Evolutionary conservation across 37 sponge, comb jelly and placozoan species (phyloP).

Genomic region (Spongilla lacustris): DNA sequence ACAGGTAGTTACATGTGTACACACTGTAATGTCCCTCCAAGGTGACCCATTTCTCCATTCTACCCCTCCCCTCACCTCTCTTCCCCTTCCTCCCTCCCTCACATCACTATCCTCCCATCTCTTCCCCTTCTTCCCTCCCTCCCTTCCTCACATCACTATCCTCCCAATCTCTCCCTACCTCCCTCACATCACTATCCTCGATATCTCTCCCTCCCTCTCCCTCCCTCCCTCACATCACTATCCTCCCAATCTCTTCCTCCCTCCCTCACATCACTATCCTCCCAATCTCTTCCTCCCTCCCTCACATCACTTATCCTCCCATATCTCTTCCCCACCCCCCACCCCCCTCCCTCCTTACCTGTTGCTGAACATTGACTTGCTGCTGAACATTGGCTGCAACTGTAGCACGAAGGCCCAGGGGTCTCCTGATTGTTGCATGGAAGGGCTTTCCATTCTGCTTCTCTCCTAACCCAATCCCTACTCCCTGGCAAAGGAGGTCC

Average conservation of each 20-base stretch:
- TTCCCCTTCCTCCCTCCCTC: neutral
- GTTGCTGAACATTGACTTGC: constrained; percentile 49
- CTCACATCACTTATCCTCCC: neutral
- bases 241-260: no score
- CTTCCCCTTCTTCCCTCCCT: no score
- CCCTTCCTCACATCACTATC: no score
- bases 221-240: no score
- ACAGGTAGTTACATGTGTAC: no score
- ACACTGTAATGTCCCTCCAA: no score
- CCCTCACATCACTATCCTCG: no score
- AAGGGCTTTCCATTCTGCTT: neutral
- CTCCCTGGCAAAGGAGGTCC: neutral
- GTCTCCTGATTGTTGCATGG: neutral
- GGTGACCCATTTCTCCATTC: no score
- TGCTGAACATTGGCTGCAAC: neutral
- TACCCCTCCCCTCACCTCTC: neutral
- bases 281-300: neutral
- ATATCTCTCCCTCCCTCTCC: no score
- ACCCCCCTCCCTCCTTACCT: neutral
- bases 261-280: neutral
- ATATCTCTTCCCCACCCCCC: neutral
- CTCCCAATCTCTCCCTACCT: no score
- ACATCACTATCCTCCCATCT: no score
- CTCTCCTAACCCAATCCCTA: neutral
- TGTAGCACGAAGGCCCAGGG: neutral